Conservation (phyloP, 2,888 invertebrate genomes). For the Diarsia dahlii region DNA sequence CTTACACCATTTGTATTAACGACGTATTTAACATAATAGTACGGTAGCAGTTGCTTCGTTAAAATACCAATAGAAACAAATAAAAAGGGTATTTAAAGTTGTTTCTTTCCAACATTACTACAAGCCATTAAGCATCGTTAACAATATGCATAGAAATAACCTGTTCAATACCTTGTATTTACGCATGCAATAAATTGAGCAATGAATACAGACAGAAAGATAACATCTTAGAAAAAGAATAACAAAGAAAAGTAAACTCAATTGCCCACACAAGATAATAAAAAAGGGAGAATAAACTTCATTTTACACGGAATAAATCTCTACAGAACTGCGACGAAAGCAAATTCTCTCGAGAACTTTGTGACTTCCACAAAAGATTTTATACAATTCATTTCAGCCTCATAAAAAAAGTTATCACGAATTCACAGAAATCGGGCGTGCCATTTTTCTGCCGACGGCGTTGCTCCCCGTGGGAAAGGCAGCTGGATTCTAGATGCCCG, state of each 20-base stretch:
- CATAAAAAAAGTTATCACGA: slow-evolving; percentile 89
- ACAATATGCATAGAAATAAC: slow-evolving; percentile 23
- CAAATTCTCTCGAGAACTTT: slow-evolving; percentile 84
- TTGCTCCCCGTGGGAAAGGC: slow-evolving; percentile 83
- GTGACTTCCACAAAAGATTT: slow-evolving; percentile 87
- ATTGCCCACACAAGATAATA: slow-evolving; percentile 62
- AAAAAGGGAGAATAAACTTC: slow-evolving; percentile 73
- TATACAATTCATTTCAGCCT: slow-evolving; percentile 88
- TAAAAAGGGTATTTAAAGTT: slow-evolving; percentile 34
- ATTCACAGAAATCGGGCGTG: slow-evolving; percentile 86
- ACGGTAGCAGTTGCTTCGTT: slow-evolving; percentile 46
- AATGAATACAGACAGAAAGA: slow-evolving; percentile 3
- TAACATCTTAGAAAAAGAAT: slow-evolving; percentile 35
- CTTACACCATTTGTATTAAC: slow-evolving; percentile 74
- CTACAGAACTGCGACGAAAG: slow-evolving; percentile 81
- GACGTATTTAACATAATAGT: slow-evolving; percentile 69
- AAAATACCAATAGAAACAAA: slow-evolving; percentile 59
- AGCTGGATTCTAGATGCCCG: slow-evolving; percentile 71
- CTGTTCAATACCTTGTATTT: slow-evolving; percentile 7
- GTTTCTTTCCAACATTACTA: slow-evolving; percentile 15
- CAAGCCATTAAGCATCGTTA: slow-evolving; percentile 15
- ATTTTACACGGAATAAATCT: slow-evolving; percentile 84
- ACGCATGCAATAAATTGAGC: slow-evolving; percentile 27
- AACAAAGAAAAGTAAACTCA: slow-evolving; percentile 41
- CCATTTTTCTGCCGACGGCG: slow-evolving; percentile 85